Evolutionary conservation across 1,140 invertebrate species (phyloP).

Genomic region (Parapsyche elsis): DNA sequence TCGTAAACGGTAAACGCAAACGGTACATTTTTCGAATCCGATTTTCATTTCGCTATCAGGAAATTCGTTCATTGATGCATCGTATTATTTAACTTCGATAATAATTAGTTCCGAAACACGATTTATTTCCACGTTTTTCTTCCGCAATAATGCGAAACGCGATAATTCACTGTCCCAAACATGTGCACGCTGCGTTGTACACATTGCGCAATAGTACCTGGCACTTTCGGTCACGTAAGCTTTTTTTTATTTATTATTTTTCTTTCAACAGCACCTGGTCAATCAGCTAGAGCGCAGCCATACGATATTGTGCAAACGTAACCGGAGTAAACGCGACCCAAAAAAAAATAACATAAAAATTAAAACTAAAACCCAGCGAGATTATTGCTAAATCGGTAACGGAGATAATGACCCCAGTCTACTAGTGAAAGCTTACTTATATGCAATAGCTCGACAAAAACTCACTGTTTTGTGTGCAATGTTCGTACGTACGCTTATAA

Average conservation of each 20-base stretch:
- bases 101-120: no score
- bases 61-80: no score
- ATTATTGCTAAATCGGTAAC: not conserved
- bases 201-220: slow-evolving; percentile 1
- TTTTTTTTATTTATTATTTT: not conserved
- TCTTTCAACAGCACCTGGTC: not conserved
- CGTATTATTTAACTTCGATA: no score
- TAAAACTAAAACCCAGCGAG: not conserved
- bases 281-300: not conserved
- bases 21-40: no score
- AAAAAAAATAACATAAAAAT: slow-evolving; percentile 6
- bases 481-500: no score
- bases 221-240: slow-evolving; percentile 15
- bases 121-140: no score
- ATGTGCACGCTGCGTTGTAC: no score
- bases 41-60: no score
- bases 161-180: no score
- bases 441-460: not conserved
- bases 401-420: not conserved
- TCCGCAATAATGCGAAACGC: no score
- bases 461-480: no score
- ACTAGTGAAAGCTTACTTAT: not conserved
- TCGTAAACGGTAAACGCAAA: no score
- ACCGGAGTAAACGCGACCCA: slow-evolving; percentile 2
- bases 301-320: slow-evolving; percentile 17